Evolutionary conservation across 2,113 vertebrate genomes (phyloP).

Genomic region (Sardina pilchardus): DNA sequence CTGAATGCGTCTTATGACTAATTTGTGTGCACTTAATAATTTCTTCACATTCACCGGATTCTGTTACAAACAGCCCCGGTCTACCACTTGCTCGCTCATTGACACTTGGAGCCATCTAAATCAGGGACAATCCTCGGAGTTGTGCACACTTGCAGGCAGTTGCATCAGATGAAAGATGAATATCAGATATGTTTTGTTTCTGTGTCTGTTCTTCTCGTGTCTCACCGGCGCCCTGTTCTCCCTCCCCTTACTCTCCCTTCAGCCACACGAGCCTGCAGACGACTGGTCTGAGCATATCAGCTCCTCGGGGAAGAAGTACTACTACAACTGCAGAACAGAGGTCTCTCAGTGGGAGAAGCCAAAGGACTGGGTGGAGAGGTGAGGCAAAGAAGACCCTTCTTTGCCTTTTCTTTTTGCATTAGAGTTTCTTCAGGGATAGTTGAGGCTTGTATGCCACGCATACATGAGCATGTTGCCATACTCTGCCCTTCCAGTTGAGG

Average conservation of each 20-base stretch:
- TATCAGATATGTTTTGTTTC: neutral
- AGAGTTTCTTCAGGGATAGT: too few relatives aligned
- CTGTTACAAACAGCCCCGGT: neutral
- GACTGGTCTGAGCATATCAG: slow-evolving; percentile 99
- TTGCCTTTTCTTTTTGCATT: neutral
- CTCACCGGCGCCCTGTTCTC: neutral
- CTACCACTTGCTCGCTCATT: neutral
- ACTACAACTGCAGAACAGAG: slow-evolving; percentile 99
- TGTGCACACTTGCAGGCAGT: neutral
- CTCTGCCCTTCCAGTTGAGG: too few relatives aligned
- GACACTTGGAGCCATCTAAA: too few relatives aligned
- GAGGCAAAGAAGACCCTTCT: slow-evolving; percentile 29
- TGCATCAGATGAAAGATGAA: slow-evolving; percentile 3
- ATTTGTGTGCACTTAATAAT: too few relatives aligned
- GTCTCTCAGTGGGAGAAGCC: slow-evolving; percentile 99
- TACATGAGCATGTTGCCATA: too few relatives aligned
- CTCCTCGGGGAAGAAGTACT: slow-evolving; percentile 98
- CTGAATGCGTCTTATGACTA: too few relatives aligned
- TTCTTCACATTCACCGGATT: neutral
- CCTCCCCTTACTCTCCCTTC: slow-evolving; percentile 23
- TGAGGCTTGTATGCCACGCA: too few relatives aligned
- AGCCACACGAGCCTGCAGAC: slow-evolving; percentile 90
- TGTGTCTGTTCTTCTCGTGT: neutral
- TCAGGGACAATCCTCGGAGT: neutral
- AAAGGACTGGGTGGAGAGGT: slow-evolving; percentile 98